These are phyloP conservation scores for Aproaerema taeniolella DNA, from an alignment of 2,888 invertebrate genomes.

Conservation along the genomic window DNA sequence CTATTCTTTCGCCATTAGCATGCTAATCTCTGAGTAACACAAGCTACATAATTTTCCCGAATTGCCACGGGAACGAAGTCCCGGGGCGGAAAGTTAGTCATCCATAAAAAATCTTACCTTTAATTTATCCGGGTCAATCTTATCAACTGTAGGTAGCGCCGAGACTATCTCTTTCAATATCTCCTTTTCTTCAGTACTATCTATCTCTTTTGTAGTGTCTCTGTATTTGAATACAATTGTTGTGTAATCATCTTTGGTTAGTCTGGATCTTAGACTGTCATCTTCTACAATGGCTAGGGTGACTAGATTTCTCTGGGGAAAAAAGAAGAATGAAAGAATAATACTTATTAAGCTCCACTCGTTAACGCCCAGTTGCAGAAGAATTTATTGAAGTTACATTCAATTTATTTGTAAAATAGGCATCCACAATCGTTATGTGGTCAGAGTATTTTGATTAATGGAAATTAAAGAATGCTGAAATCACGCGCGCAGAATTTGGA, in stretches of 20 bases:
- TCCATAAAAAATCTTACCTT: constrained; percentile 53
- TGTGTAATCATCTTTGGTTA: constrained; percentile 39
- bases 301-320: constrained; percentile 46
- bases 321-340: not conserved
- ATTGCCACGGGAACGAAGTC: too few relatives aligned
- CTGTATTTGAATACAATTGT: constrained; percentile 50
- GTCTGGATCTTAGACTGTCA: constrained; percentile 37
- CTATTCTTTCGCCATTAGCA: too few relatives aligned
- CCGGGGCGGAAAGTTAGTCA: too few relatives aligned
- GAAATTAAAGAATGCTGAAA: too few relatives aligned
- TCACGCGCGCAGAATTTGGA: too few relatives aligned
- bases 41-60: too few relatives aligned
- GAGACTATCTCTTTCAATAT: constrained; percentile 45
- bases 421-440: too few relatives aligned
- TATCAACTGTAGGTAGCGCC: constrained; percentile 41
- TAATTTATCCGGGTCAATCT: constrained; percentile 44
- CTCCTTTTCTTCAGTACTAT: constrained; percentile 44
- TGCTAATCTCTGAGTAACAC: too few relatives aligned
- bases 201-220: constrained; percentile 36
- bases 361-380: not conserved
- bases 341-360: too few relatives aligned
- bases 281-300: constrained; percentile 47
- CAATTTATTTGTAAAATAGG: too few relatives aligned
- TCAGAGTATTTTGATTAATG: too few relatives aligned
- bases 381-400: constrained; percentile 1